phyloP scores from a whole-genome alignment of 1,140 invertebrate species.

The Akabosia matsudoensis region DNA sequence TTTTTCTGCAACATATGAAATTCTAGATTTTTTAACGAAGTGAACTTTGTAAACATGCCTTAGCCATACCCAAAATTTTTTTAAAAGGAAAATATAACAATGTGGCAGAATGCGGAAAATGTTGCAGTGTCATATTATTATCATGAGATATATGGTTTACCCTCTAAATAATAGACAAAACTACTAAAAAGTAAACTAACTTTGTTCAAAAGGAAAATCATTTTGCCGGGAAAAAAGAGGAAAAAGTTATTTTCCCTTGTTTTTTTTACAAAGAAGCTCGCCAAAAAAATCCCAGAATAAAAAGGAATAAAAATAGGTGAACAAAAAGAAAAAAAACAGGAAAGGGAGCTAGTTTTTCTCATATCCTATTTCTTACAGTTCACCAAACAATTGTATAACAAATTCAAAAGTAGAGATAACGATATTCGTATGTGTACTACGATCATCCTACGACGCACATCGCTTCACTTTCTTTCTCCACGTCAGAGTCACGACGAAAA shows the following conservation, averaged over 20 bases:
- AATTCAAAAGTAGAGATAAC: conserved; percentile 19
- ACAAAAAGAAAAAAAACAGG: background rate
- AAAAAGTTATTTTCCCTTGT: background rate
- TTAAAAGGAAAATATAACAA: background rate
- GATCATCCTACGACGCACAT: background rate
- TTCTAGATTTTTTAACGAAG: too few species aligned
- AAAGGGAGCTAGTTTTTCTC: conserved; percentile 7
- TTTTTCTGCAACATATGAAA: background rate
- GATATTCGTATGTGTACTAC: background rate
- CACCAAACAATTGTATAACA: conserved; percentile 16
- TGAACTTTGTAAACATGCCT: too few species aligned
- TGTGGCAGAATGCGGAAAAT: background rate
- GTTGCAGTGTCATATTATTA: background rate
- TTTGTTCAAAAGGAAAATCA: background rate
- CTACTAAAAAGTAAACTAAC: background rate
- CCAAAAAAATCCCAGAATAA: background rate
- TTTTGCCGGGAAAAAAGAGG: background rate
- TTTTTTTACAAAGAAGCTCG: background rate
- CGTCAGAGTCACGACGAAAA: too few species aligned
- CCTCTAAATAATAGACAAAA: background rate
- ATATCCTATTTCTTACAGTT: conserved; percentile 13
- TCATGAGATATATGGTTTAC: background rate
- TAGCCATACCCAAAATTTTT: too few species aligned
- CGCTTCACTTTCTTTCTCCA: too few species aligned
- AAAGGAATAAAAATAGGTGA: background rate